Evolutionary conservation across 2,797 vertebrate genomes (phyloP).

Genomic region (Amblyopsis hoosieri): DNA sequence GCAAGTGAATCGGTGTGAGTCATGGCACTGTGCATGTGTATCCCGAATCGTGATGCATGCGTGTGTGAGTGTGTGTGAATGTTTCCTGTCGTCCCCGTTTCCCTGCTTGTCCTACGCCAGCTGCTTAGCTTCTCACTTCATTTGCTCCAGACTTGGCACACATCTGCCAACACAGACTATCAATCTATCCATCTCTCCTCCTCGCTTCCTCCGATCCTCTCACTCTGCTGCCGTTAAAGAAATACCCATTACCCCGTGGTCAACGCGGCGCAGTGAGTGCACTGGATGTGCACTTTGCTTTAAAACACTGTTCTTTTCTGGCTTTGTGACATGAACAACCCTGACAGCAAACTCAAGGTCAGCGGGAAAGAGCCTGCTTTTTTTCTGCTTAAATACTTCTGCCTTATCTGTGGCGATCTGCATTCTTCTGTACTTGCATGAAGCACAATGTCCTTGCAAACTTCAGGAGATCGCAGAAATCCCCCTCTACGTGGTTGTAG

Average conservation of each 20-base stretch:
- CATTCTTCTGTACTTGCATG: slow-evolving; percentile 31
- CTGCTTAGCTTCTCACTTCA: slow-evolving; percentile 78
- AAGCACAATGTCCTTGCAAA: slow-evolving; percentile 75
- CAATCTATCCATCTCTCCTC: slow-evolving; percentile 52
- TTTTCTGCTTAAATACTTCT: slow-evolving; percentile 44
- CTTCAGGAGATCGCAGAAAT: slow-evolving; percentile 61
- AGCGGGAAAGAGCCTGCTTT: slow-evolving; percentile 7
- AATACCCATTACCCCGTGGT: slow-evolving; percentile 25
- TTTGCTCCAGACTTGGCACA: slow-evolving; percentile 80
- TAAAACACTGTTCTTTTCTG: slow-evolving; percentile 27
- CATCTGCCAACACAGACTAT: slow-evolving; percentile 69
- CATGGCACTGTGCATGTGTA: slow-evolving; percentile 40
- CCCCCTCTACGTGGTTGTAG: slow-evolving; percentile 59
- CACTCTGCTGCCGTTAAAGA: slow-evolving; percentile 13
- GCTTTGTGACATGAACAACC: slow-evolving; percentile 43
- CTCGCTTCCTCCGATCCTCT: neutral
- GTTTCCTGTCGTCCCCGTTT: slow-evolving; percentile 62
- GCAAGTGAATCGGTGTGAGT: slow-evolving; percentile 62
- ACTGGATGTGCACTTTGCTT: slow-evolving; percentile 26
- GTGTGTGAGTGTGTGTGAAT: slow-evolving; percentile 26
- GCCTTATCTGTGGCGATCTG: slow-evolving; percentile 32
- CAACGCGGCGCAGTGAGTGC: slow-evolving; percentile 24
- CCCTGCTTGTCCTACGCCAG: slow-evolving; percentile 70
- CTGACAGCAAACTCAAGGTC: slow-evolving; percentile 49
- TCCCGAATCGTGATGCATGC: slow-evolving; percentile 33